Evolutionary conservation across 35 echinoderm and acorn worm genomes (phyloP).

Genomic region (Chiridota heheva): DNA sequence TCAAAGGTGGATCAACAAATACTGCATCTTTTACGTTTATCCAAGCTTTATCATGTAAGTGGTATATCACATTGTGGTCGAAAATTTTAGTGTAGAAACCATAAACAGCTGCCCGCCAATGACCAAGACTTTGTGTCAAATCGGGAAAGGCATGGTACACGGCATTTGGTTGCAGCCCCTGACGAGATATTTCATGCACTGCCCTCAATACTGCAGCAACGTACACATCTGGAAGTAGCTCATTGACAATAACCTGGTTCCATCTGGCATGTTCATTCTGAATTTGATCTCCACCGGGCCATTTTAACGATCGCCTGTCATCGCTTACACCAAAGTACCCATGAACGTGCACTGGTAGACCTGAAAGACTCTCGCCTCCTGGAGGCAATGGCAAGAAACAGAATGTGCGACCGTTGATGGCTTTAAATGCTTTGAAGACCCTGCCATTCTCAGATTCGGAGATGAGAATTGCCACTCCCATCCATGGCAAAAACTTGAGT

Average conservation of each 20-base stretch:
- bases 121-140: neutral
- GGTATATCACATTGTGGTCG: neutral
- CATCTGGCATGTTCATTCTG: constrained; percentile 65
- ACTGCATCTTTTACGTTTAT: constrained; percentile 5
- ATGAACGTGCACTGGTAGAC: constrained; percentile 88
- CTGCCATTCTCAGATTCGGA: too few species aligned
- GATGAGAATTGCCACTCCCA: constrained; percentile 20
- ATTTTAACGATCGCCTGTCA: constrained; percentile 69
- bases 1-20: too few species aligned
- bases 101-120: constrained; percentile 22
- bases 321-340: constrained; percentile 83
- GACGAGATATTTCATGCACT: neutral
- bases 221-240: constrained; percentile 72
- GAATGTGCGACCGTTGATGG: constrained; percentile 51
- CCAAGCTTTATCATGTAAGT: neutral
- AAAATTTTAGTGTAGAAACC: neutral
- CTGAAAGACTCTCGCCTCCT: constrained; percentile 41
- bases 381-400: constrained; percentile 87
- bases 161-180: neutral
- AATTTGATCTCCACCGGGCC: constrained; percentile 67
- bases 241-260: constrained; percentile 67
- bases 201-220: constrained; percentile 17
- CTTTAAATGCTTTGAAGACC: neutral
- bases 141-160: constrained; percentile 21
- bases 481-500: constrained; percentile 25